phyloP scores from a whole-genome alignment of 2,888 invertebrate genomes.

The Eupithecia subumbrata region DNA sequence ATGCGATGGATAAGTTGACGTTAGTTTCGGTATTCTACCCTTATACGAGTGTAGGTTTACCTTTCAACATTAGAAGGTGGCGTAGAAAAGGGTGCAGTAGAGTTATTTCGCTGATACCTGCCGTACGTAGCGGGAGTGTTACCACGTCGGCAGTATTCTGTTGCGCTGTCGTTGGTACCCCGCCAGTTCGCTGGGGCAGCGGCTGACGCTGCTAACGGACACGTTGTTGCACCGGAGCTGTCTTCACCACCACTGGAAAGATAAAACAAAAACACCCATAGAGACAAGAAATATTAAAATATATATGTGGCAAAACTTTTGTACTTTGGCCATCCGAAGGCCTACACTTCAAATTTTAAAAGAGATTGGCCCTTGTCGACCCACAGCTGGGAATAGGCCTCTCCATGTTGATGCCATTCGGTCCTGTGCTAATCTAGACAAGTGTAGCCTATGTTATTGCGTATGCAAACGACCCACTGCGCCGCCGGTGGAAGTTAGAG shows the following conservation, averaged over 20 bases:
- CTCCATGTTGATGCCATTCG: no score
- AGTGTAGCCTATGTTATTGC: no score
- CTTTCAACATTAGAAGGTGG: conserved; percentile 78
- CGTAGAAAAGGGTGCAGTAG: conserved; percentile 74
- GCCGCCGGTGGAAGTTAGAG: not conserved
- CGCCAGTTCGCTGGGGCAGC: conserved; percentile 80
- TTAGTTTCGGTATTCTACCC: conserved; percentile 37
- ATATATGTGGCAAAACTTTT: not conserved
- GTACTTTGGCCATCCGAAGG: not conserved
- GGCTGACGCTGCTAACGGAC: conserved; percentile 76
- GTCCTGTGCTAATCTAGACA: no score
- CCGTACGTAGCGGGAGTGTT: conserved; percentile 82
- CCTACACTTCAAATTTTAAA: not conserved
- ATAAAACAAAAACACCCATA: conserved; percentile 20
- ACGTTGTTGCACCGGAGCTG: conserved; percentile 69
- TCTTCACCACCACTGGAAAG: conserved; percentile 74
- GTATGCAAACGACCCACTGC: no score
- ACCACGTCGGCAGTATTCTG: conserved; percentile 78
- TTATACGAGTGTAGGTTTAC: conserved; percentile 54
- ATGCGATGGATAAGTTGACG: conserved; percentile 19
- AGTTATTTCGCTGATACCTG: conserved; percentile 84
- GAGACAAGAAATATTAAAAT: not conserved
- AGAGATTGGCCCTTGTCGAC: not conserved
- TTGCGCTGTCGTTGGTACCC: conserved; percentile 80
- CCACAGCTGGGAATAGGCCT: no score